Percentiles rank a stretch among this genome's conserved stretches.
Conservation (phyloP, 2,113 vertebrate genomes). For the Colinus virginianus region DNA sequence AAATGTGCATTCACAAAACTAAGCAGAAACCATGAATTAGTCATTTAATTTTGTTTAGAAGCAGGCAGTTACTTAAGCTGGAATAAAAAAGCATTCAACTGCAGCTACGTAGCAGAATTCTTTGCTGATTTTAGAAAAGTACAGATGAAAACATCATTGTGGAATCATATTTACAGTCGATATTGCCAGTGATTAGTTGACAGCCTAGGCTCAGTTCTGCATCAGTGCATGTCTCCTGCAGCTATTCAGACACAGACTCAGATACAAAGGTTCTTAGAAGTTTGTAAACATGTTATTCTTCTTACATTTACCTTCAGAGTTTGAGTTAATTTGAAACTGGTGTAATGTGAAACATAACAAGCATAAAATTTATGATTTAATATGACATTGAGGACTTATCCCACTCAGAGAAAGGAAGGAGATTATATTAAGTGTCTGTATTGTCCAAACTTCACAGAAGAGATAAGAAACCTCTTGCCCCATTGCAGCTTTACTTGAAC, state of each 20-base stretch:
- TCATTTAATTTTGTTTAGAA: background rate
- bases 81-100: background rate
- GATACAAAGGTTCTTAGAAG: background rate
- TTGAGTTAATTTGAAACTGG: background rate
- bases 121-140: background rate
- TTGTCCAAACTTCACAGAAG: background rate
- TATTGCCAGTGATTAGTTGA: background rate
- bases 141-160: background rate
- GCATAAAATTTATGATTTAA: background rate
- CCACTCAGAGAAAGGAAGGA: background rate
- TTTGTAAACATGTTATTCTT: background rate
- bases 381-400: background rate
- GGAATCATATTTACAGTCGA: background rate
- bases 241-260: background rate
- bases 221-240: background rate
- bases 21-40: background rate
- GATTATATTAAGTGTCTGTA: background rate
- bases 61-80: background rate
- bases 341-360: background rate
- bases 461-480: background rate
- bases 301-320: background rate
- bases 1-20: background rate
- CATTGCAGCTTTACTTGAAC: background rate
- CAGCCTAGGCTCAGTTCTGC: background rate
- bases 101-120: background rate